Conservation (phyloP, 1,140 invertebrate genomes). For the Chrysomallon squamiferum region DNA sequence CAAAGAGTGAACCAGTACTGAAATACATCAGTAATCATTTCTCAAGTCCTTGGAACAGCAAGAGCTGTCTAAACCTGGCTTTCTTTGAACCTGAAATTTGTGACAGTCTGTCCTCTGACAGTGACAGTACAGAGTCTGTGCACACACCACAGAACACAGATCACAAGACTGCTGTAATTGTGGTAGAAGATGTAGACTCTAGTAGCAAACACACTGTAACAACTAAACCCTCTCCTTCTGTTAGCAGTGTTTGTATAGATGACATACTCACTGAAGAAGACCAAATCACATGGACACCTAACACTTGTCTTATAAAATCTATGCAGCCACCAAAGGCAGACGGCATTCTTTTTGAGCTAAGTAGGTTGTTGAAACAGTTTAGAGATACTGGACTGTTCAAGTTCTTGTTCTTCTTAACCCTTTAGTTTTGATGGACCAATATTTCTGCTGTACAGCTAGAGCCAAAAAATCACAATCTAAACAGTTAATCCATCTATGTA, state of each 20-base stretch:
- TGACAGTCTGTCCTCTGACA: not conserved
- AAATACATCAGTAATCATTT: not conserved
- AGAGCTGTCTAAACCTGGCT: not conserved
- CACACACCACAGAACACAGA: not conserved
- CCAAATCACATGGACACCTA: not conserved
- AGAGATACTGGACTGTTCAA: no score
- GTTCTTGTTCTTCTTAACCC: not conserved
- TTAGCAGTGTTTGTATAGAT: not conserved
- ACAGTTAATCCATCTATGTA: not conserved
- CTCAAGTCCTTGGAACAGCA: not conserved
- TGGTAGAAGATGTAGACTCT: conserved; percentile 12
- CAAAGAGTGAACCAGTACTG: not conserved
- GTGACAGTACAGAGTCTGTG: not conserved
- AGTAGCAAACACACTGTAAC: not conserved
- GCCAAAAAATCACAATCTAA: not conserved
- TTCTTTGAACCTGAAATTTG: not conserved
- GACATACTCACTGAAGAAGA: not conserved
- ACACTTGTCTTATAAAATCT: not conserved
- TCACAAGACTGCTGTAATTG: not conserved
- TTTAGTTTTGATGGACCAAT: not conserved
- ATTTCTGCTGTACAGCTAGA: not conserved
- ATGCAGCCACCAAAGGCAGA: not conserved
- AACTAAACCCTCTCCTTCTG: not conserved
- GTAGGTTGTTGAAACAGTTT: not conserved
- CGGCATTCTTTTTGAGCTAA: not conserved